A percentile compares a stretch with the other conserved stretches of the same genome.
Conservation (phyloP, 2,797 vertebrate genomes). For the Momotus momota region DNA sequence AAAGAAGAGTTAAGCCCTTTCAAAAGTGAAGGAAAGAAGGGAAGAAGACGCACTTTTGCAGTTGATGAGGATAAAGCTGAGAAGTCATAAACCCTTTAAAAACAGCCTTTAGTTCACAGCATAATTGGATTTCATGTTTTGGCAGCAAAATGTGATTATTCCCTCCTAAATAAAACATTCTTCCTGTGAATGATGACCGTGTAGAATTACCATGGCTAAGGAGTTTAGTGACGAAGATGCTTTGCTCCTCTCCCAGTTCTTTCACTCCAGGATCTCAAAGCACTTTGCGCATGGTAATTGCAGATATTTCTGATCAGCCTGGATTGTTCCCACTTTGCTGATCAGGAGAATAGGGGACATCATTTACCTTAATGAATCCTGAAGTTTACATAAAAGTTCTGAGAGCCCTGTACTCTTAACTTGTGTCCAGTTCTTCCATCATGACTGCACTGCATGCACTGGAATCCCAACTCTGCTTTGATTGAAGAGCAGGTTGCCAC, state of each 20-base stretch:
- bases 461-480: not conserved
- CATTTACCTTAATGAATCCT: not conserved
- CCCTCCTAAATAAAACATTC: constrained; percentile 55
- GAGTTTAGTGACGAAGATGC: constrained; percentile 51
- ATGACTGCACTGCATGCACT: not conserved
- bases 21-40: not conserved
- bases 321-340: not conserved
- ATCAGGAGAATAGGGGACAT: not conserved
- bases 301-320: not conserved
- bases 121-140: constrained; percentile 75
- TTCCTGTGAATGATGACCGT: constrained; percentile 63
- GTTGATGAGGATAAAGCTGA: constrained; percentile 41
- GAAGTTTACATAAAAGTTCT: not conserved
- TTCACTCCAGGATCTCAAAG: constrained; percentile 11
- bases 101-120: constrained; percentile 56
- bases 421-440: not conserved
- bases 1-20: not conserved
- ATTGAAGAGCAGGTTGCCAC: not conserved
- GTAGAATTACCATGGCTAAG: constrained; percentile 70
- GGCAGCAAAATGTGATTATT: constrained; percentile 66
- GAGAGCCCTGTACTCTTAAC: not conserved
- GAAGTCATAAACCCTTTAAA: constrained; percentile 60
- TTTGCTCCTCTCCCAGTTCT: constrained; percentile 14
- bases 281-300: not conserved
- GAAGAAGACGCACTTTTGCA: not conserved